These are phyloP conservation scores for Brotula barbata DNA, from an alignment of 2,797 vertebrate genomes.

Conservation along the genomic window DNA sequence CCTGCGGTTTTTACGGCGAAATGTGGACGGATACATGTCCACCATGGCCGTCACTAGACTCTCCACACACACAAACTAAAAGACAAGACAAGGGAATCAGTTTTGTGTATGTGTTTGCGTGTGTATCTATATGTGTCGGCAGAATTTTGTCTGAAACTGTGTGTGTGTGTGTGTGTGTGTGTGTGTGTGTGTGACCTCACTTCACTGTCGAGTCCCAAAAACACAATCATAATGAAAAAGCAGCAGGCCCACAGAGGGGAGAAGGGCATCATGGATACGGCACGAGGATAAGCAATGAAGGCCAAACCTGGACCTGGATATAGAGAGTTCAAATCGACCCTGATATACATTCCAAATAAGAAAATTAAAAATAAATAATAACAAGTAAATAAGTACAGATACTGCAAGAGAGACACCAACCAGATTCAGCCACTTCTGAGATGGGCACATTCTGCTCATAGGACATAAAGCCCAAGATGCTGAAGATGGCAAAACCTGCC, in stretches of 20 bases:
- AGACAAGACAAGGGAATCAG: neutral
- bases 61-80: constrained; percentile 95
- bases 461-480: constrained; percentile 97
- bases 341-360: neutral
- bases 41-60: constrained; percentile 93
- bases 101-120: neutral
- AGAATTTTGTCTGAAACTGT: too few species aligned
- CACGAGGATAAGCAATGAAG: constrained; percentile 95
- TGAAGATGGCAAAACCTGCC: constrained; percentile 99
- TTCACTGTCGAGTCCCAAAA: constrained; percentile 96
- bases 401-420: constrained; percentile 63
- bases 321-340: constrained; percentile 2
- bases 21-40: constrained; percentile 91
- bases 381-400: too few species aligned
- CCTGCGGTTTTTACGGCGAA: constrained; percentile 90
- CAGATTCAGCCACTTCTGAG: constrained; percentile 93
- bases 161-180: neutral
- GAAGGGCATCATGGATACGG: constrained; percentile 96
- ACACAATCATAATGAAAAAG: constrained; percentile 96
- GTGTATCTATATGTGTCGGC: neutral
- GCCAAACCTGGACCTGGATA: constrained; percentile 91
- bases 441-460: constrained; percentile 93
- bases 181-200: constrained; percentile 65
- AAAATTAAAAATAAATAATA: too few species aligned
- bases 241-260: constrained; percentile 94